Percentiles rank a stretch among this genome's conserved stretches.
Conservation (phyloP, 2,797 vertebrate genomes). For the Aplochiton taeniatus region DNA sequence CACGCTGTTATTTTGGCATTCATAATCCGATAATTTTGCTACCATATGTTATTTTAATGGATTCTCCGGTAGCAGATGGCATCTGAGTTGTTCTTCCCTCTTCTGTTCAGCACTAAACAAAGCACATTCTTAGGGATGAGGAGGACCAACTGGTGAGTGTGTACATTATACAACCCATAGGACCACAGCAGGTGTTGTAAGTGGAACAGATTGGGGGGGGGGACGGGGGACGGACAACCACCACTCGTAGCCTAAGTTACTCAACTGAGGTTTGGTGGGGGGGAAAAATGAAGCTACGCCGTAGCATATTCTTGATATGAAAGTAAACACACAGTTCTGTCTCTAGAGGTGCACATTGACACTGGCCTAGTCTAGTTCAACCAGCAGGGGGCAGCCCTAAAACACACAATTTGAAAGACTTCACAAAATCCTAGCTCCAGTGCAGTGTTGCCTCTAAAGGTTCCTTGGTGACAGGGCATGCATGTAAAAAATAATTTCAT, state of each 20-base stretch:
- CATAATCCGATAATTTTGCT: constrained; percentile 15
- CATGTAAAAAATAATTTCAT: constrained; percentile 59
- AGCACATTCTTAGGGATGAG: constrained; percentile 32
- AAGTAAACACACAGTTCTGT: neutral
- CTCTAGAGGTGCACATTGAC: neutral
- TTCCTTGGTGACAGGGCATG: constrained; percentile 48
- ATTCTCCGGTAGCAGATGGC: constrained; percentile 43
- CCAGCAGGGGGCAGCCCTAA: constrained; percentile 70
- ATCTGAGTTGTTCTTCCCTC: constrained; percentile 11
- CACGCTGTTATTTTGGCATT: neutral
- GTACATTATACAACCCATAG: constrained; percentile 37
- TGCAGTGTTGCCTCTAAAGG: constrained; percentile 35
- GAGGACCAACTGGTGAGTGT: constrained; percentile 23
- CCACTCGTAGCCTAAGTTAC: too few species aligned
- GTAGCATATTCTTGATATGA: too few species aligned
- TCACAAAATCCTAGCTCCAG: constrained; percentile 36
- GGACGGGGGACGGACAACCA: too few species aligned
- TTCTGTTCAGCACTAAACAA: constrained; percentile 21
- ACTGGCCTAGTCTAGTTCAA: neutral
- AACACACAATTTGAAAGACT: constrained; percentile 27
- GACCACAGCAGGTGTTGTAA: constrained; percentile 38
- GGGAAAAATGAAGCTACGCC: too few species aligned
- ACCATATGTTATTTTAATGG: constrained; percentile 44
- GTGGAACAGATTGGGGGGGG: constrained; percentile 19
- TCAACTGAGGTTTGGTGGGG: too few species aligned